Base-by-base conservation (phyloP, 2,888 invertebrate species). In the Vanessa cardui region DNA sequence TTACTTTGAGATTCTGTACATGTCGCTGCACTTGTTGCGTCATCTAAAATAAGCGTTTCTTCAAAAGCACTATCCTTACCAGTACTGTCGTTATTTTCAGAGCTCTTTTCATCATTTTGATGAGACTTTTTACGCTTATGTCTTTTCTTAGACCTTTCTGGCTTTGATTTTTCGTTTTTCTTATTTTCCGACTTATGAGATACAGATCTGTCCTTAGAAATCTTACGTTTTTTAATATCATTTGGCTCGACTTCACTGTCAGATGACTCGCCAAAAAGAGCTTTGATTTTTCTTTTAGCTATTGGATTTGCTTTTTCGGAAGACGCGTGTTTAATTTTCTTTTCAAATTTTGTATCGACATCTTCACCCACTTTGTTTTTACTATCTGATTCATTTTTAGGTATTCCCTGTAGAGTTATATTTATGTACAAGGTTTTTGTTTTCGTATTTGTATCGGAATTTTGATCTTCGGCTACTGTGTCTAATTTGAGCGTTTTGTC, bases 221-320 rank as follows among this genome's bases (percentile, higher is more conserved):
- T 47, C 79, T 86, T 87, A 5, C 59, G 66, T 77, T 79, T 85
- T 80, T 87, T 87, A 8, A 66, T 47, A 46, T 76, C 72, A 66
- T 76, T 76, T 46, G 65, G 54, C 71, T 89, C 88, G 15, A 71
- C 71, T 33, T 92, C 92, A 72, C 89, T 90, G 6, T 90, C 93
- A 1, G 92, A 91, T 7, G 93, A 92, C 70, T 94, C 93, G 5
- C 94, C 94, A 80, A 94, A 94, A 8, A 94, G 83, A 62, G 85
- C 92, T 82, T 93, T 86, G 20, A 93, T 85, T 87, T 90, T 92
- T 79, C 89, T 83, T 81, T 92, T 88, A 49, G 86, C 82, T 50
- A 78, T 80, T 31, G 83, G 82, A 73, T 85, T 87, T 70, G 82
- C 71, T 73, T 80, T 85, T 60, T 78, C 80, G 1, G 80, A 76